Evolutionary conservation across 2,797 vertebrate genomes (phyloP).

Genomic region (Cuniculus paca): DNA sequence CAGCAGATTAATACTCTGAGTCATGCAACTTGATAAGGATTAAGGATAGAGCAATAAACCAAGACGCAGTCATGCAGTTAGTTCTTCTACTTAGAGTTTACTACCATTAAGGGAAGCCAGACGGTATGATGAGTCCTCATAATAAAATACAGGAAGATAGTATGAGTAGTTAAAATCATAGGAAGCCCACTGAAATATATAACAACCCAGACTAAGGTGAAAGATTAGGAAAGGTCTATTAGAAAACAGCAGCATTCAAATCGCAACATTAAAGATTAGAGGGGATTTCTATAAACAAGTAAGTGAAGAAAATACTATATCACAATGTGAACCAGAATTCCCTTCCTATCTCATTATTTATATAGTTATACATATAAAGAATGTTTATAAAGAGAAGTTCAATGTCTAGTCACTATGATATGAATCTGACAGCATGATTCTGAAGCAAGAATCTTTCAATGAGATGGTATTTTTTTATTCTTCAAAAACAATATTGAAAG

Average conservation of each 20-base stretch:
- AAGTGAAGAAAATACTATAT: background rate
- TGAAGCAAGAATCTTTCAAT: background rate
- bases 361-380: background rate
- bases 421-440: background rate
- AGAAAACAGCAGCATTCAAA: background rate
- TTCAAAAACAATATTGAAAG: background rate
- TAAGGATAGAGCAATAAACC: background rate
- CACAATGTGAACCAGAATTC: background rate
- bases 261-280: background rate
- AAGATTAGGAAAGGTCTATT: background rate
- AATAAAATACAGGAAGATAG: background rate
- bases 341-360: background rate
- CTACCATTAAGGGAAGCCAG: background rate
- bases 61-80: background rate
- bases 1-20: background rate
- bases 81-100: background rate
- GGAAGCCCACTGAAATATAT: background rate
- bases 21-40: background rate
- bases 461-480: background rate
- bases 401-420: background rate
- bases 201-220: background rate
- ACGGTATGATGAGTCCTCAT: background rate
- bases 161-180: background rate
- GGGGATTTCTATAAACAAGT: background rate
- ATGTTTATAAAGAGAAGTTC: background rate